phyloP scores from a whole-genome alignment of 2,888 invertebrate species.

The Apamea epomidion region DNA sequence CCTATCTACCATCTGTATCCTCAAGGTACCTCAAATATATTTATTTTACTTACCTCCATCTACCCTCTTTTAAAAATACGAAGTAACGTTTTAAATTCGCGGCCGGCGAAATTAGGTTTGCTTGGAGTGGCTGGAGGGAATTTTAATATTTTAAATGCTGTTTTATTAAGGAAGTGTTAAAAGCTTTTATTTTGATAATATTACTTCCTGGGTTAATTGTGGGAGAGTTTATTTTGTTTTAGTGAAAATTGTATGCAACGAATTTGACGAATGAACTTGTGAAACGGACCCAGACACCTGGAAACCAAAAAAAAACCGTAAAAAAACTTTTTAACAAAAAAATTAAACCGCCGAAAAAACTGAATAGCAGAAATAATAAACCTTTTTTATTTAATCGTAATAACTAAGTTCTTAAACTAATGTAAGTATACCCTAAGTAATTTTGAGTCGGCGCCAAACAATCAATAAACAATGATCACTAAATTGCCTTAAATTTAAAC shows the following conservation, averaged over 20 bases:
- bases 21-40: conserved; percentile 54
- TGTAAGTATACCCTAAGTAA: no score
- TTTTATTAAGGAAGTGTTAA: conserved; percentile 17
- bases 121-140: not conserved
- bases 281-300: not conserved
- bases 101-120: conserved; percentile 36
- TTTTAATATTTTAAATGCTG: conserved; percentile 7
- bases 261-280: not conserved
- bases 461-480: no score
- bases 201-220: not conserved
- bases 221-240: not conserved
- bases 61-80: conserved; percentile 42
- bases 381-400: no score
- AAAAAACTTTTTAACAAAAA: not conserved
- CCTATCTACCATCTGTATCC: conserved; percentile 53
- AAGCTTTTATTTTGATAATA: conserved; percentile 6
- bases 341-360: no score
- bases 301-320: not conserved
- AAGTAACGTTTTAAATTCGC: conserved; percentile 30
- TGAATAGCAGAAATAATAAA: no score
- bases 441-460: no score
- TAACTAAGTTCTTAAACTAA: no score
- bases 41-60: conserved; percentile 47
- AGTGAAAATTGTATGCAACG: not conserved
- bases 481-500: no score